These are phyloP conservation scores for Anneissia japonica DNA, from an alignment of 35 echinoderm and acorn worm species.

Conservation along the genomic window DNA sequence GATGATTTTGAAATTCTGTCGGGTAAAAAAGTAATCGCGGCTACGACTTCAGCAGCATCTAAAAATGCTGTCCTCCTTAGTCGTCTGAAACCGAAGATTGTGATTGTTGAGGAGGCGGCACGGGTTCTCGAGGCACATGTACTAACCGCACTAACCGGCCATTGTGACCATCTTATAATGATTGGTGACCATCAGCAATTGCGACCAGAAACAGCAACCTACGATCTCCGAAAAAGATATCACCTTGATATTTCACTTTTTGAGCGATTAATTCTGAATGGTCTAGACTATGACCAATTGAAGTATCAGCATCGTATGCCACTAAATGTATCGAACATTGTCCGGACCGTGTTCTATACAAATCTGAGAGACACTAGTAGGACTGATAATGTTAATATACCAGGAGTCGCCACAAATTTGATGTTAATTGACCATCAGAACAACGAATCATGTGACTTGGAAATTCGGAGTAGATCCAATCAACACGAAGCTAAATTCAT, in stretches of 20 bases:
- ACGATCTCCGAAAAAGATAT: constrained; percentile 44
- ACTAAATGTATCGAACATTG: constrained; percentile 48
- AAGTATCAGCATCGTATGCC: constrained; percentile 63
- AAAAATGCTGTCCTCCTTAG: constrained; percentile 20
- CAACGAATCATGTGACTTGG: constrained; percentile 8
- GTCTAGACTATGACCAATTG: constrained; percentile 21
- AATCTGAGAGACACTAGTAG: constrained; percentile 29
- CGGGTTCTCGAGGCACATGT: constrained; percentile 67
- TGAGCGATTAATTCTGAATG: constrained; percentile 42
- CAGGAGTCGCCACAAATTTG: constrained; percentile 40
- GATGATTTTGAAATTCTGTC: neutral
- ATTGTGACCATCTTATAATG: constrained; percentile 66
- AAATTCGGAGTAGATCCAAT: constrained; percentile 39
- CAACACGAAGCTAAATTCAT: constrained; percentile 58
- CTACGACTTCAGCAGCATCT: constrained; percentile 69
- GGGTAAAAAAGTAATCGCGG: constrained; percentile 23
- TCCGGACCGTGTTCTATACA: constrained; percentile 39
- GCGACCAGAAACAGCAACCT: constrained; percentile 46
- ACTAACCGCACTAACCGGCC: constrained; percentile 37
- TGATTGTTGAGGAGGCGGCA: constrained; percentile 69
- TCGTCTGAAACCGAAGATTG: constrained; percentile 33
- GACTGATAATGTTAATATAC: constrained; percentile 15
- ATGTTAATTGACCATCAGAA: constrained; percentile 58
- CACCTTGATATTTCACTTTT: constrained; percentile 64
- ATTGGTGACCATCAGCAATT: constrained; percentile 72